These are phyloP conservation scores for Conops quadrifasciatus DNA, from an alignment of 2,888 invertebrate species.

Conservation along the genomic window DNA sequence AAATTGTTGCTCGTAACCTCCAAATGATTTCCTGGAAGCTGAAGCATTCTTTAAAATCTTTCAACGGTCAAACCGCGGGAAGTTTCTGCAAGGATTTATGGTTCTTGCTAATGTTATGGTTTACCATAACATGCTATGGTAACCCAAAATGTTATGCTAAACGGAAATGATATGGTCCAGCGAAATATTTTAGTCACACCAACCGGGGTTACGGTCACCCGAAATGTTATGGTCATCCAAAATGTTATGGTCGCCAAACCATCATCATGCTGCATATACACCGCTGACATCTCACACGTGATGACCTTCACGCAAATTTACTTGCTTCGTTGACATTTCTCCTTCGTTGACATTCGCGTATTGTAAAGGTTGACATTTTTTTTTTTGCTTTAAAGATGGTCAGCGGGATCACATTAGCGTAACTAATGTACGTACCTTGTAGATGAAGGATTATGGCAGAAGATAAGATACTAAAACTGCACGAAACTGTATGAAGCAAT, in stretches of 20 bases:
- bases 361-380: background rate
- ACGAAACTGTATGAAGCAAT: background rate
- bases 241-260: background rate
- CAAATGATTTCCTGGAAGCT: too few species aligned
- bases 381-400: too few species aligned
- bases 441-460: background rate
- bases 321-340: background rate
- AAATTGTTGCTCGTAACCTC: too few species aligned
- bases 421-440: background rate
- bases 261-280: too few species aligned
- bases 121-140: background rate
- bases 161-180: too few species aligned
- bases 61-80: background rate
- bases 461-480: background rate
- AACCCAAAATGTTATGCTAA: background rate
- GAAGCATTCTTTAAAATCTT: too few species aligned
- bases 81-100: background rate
- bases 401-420: background rate
- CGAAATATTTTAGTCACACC: too few species aligned
- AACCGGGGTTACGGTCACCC: constrained; percentile 7
- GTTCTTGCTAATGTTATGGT: background rate
- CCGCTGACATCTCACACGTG: background rate
- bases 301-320: background rate
- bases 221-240: background rate
- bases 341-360: background rate